Evolutionary conservation across 2,888 invertebrate genomes (phyloP).

Genomic region (Lepidochitona cinerea): DNA sequence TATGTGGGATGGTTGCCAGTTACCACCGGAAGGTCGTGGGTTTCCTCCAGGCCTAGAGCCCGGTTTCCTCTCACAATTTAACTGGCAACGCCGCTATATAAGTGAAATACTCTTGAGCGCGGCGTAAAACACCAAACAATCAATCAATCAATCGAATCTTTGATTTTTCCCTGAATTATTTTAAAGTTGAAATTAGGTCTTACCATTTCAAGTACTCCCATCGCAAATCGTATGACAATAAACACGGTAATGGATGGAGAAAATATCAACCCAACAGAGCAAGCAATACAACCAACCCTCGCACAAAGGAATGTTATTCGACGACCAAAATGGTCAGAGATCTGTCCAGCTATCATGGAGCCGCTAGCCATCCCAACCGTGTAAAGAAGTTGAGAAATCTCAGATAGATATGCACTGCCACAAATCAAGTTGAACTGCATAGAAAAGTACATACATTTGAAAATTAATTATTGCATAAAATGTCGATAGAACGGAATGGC

Average conservation of each 20-base stretch:
- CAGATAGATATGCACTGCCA: slow-evolving; percentile 46
- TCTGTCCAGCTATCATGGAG: slow-evolving; percentile 47
- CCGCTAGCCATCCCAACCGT: slow-evolving; percentile 55
- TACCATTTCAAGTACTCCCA: slow-evolving; percentile 45
- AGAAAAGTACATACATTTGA: neutral
- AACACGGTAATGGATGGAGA: slow-evolving; percentile 42
- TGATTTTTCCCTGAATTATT: too few species aligned
- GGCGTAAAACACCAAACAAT: too few species aligned
- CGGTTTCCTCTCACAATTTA: too few species aligned
- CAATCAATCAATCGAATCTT: too few species aligned
- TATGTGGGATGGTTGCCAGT: too few species aligned
- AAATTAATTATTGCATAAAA: too few species aligned
- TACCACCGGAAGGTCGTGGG: too few species aligned
- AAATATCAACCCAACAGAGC: slow-evolving; percentile 44
- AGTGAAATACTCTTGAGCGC: too few species aligned
- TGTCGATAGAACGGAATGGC: too few species aligned
- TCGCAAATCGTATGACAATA: slow-evolving; percentile 46
- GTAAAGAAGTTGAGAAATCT: slow-evolving; percentile 54
- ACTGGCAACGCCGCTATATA: too few species aligned
- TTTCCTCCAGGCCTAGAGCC: too few species aligned
- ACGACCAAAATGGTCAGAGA: slow-evolving; percentile 57
- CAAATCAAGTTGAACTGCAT: slow-evolving; percentile 63
- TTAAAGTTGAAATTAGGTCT: neutral
- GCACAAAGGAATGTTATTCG: slow-evolving; percentile 40
- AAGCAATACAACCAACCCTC: slow-evolving; percentile 40